Conservation (phyloP, 2,113 vertebrate species). For the Fulmarus glacialis region DNA sequence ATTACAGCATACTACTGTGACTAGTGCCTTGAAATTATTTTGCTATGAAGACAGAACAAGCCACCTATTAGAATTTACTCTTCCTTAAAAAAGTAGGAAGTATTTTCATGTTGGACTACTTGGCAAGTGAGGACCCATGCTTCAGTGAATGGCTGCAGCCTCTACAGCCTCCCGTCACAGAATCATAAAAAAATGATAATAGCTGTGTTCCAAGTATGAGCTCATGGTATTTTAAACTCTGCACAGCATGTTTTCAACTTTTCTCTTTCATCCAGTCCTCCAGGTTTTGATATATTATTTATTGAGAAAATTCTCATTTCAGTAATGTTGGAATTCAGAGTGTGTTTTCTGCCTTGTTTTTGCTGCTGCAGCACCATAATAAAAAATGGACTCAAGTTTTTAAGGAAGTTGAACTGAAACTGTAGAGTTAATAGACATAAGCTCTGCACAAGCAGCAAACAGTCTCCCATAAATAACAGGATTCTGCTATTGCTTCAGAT, state of each 20-base stretch:
- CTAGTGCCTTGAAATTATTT: not conserved
- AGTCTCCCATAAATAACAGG: not conserved
- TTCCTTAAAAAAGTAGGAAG: not conserved
- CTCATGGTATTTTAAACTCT: conserved; percentile 8
- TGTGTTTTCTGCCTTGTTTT: not conserved
- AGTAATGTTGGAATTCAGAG: conserved; percentile 5
- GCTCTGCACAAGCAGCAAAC: not conserved
- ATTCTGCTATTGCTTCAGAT: not conserved
- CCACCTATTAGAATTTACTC: not conserved
- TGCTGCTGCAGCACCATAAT: not conserved
- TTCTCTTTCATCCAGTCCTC: conserved; percentile 9
- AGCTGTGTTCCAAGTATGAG: not conserved
- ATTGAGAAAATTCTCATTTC: conserved; percentile 37
- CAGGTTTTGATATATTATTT: conserved; percentile 42
- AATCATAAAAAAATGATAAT: not conserved
- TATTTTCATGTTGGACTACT: not conserved
- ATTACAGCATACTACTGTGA: not conserved
- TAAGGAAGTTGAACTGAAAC: not conserved
- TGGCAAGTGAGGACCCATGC: not conserved
- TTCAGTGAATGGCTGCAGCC: not conserved
- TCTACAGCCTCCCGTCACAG: not conserved
- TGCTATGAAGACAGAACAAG: not conserved
- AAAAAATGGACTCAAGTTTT: not conserved
- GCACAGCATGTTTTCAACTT: conserved; percentile 18
- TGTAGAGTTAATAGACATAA: not conserved